Conservation (phyloP, 1,140 invertebrate genomes). For the Andricus grossulariae region DNA sequence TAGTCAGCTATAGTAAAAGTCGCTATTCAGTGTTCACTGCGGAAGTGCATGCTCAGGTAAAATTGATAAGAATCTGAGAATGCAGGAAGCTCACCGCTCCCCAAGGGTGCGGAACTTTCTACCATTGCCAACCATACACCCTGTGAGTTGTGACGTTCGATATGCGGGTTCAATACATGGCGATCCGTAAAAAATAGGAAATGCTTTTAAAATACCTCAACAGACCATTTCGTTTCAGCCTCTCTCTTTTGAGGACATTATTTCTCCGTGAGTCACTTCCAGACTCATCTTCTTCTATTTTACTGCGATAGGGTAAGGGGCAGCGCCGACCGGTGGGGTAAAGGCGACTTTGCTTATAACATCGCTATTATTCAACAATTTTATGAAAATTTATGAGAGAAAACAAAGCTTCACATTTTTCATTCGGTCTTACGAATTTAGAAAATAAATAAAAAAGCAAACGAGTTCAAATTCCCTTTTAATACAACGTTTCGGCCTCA, state of each 20-base stretch:
- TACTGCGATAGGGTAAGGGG: too few species aligned
- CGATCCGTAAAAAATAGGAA: constrained; percentile 12
- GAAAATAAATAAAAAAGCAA: too few species aligned
- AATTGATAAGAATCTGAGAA: constrained; percentile 25
- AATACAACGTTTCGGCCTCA: too few species aligned
- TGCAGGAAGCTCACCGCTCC: constrained; percentile 14
- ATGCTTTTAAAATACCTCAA: constrained; percentile 25
- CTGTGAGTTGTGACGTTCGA: constrained; percentile 11
- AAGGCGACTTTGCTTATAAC: too few species aligned
- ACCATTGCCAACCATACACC: background rate
- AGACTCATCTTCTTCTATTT: background rate
- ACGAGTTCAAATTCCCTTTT: too few species aligned
- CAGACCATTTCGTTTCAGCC: constrained; percentile 2
- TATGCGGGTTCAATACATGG: constrained; percentile 16
- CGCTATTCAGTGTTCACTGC: background rate
- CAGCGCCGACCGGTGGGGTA: too few species aligned
- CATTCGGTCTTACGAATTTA: too few species aligned
- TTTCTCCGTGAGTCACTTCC: constrained; percentile 10
- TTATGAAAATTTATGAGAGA: too few species aligned
- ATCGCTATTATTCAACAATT: too few species aligned
- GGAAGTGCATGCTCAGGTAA: constrained; percentile 1
- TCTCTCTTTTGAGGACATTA: background rate
- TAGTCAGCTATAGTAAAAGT: too few species aligned
- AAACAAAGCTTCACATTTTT: too few species aligned
- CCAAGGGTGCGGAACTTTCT: constrained; percentile 30